phyloP scores from a whole-genome alignment of 2,888 invertebrate genomes.

The Trachelus stipa region DNA sequence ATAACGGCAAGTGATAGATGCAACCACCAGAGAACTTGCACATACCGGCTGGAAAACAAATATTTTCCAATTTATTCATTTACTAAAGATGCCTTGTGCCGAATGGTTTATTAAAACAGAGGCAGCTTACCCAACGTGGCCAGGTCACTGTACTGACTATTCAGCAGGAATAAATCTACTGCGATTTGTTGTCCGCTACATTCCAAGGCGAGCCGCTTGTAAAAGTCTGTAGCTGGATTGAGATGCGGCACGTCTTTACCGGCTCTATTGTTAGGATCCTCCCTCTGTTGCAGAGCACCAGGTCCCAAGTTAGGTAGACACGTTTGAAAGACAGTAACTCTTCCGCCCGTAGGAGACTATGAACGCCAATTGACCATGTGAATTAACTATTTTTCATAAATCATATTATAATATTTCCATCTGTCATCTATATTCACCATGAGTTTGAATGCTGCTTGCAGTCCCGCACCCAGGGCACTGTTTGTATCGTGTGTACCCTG shows the following conservation, averaged over 20 bases:
- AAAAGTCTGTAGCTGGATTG: slow-evolving; percentile 97
- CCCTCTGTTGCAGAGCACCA: slow-evolving; percentile 81
- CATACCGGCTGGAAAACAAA: slow-evolving; percentile 79
- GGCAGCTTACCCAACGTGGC: slow-evolving; percentile 85
- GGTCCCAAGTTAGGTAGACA: slow-evolving; percentile 89
- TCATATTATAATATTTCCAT: not conserved
- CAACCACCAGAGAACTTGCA: slow-evolving; percentile 96
- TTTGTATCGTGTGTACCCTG: slow-evolving; percentile 76
- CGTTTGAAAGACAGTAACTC: slow-evolving; percentile 94
- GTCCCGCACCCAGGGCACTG: slow-evolving; percentile 91
- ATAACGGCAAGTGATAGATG: slow-evolving; percentile 92
- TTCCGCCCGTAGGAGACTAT: slow-evolving; percentile 90
- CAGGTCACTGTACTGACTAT: slow-evolving; percentile 93
- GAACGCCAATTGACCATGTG: slow-evolving; percentile 29
- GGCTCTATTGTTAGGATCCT: slow-evolving; percentile 87
- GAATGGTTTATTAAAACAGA: not conserved
- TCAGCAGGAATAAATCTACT: slow-evolving; percentile 94
- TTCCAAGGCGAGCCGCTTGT: slow-evolving; percentile 94
- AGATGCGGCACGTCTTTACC: slow-evolving; percentile 87
- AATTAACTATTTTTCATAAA: not conserved
- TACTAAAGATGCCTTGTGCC: not conserved
- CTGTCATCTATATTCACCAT: slow-evolving; percentile 72
- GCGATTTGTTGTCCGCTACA: slow-evolving; percentile 97
- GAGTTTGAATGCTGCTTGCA: slow-evolving; percentile 92
- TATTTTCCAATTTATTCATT: not conserved